Conservation (phyloP, 1,140 invertebrate genomes). For the Calephelis nemesis region DNA sequence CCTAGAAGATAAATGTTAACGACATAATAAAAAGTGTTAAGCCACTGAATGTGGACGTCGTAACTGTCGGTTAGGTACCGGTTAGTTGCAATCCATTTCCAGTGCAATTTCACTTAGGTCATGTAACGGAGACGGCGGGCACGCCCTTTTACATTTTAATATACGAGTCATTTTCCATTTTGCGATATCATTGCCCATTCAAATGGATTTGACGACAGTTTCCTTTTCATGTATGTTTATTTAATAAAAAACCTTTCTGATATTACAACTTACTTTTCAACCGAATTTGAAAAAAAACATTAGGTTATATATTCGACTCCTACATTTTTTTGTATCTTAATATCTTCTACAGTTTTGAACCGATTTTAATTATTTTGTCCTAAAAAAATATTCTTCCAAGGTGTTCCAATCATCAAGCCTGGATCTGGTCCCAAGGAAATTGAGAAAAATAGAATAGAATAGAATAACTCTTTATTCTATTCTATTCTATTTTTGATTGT, state of each 20-base stretch:
- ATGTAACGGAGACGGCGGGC: constrained; percentile 33
- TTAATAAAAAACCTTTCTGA: neutral
- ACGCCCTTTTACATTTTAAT: constrained; percentile 50
- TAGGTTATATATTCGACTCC: no score
- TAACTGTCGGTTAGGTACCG: neutral
- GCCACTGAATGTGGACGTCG: neutral
- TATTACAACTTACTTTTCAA: neutral
- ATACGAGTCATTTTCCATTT: constrained; percentile 20
- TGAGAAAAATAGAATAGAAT: no score
- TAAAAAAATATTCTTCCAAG: no score
- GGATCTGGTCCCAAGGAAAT: no score
- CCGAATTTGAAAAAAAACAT: no score
- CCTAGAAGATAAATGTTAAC: neutral
- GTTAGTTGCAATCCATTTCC: constrained; percentile 51
- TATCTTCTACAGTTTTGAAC: no score
- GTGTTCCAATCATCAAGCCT: no score
- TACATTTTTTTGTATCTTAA: no score
- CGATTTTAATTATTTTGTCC: no score
- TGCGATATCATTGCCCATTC: constrained; percentile 14
- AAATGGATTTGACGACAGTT: constrained; percentile 1
- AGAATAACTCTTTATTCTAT: no score
- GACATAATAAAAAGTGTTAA: neutral
- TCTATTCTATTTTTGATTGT: no score
- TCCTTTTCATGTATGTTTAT: constrained; percentile 5
- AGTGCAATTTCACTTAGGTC: constrained; percentile 46